Percentiles rank a stretch among this genome's conserved stretches.
These are phyloP conservation scores for Choristoneura fumiferana DNA, from an alignment of 1,140 invertebrate genomes.

Conservation along the genomic window DNA sequence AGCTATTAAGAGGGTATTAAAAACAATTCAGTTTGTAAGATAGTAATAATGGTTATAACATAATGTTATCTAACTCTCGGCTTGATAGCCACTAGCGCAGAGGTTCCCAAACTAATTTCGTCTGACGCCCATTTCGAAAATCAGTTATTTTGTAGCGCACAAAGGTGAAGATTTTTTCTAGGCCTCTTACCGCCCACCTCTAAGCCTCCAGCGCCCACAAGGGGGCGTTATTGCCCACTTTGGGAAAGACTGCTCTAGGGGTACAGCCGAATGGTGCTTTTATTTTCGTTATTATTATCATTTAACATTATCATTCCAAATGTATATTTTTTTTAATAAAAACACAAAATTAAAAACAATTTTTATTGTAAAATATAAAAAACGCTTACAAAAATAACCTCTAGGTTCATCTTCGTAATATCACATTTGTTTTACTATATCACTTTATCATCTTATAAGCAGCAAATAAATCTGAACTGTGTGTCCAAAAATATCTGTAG, in stretches of 20 bases:
- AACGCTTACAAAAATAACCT: slow-evolving; percentile 11
- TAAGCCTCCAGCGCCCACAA: too few relatives aligned
- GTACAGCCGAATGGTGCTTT: slow-evolving; percentile 9
- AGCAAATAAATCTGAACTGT: too few relatives aligned
- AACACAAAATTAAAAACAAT: not conserved
- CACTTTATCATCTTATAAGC: not conserved
- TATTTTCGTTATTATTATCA: slow-evolving; percentile 10
- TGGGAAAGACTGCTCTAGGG: too few relatives aligned
- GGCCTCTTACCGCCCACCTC: too few relatives aligned
- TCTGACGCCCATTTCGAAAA: too few relatives aligned
- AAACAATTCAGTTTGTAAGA: not conserved
- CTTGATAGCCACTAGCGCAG: slow-evolving; percentile 5
- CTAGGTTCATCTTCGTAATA: slow-evolving; percentile 10
- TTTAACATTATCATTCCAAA: slow-evolving; percentile 10
- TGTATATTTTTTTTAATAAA: slow-evolving; percentile 2
- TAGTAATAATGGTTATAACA: not conserved
- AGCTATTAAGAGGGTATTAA: not conserved
- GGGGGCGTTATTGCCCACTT: too few relatives aligned
- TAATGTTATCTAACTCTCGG: slow-evolving; percentile 2
- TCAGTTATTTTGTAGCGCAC: too few relatives aligned
- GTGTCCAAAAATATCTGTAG: too few relatives aligned
- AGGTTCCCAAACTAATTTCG: too few relatives aligned
- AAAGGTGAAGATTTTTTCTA: too few relatives aligned
- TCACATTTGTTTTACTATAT: slow-evolving; percentile 10
- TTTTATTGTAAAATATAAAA: slow-evolving; percentile 1